phyloP scores from a whole-genome alignment of 2,113 vertebrate genomes.

The Toxotes jaculatrix region DNA sequence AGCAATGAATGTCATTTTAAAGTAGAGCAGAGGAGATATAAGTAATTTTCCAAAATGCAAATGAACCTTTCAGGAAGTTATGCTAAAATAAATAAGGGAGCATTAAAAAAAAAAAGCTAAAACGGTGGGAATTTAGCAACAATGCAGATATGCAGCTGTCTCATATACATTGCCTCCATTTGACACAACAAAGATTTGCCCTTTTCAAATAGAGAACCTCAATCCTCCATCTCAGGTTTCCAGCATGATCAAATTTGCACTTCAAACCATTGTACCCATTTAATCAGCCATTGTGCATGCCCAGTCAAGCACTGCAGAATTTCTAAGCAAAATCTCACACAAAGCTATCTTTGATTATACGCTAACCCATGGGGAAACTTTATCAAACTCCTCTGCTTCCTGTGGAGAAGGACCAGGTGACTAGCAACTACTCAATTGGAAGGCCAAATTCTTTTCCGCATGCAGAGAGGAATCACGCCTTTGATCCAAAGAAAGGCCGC shows the following conservation, averaged over 20 bases:
- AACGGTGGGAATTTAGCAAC: not conserved
- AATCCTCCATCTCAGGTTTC: slow-evolving; percentile 76
- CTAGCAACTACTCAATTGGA: slow-evolving; percentile 68
- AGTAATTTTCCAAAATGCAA: slow-evolving; percentile 8
- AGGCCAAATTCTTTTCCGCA: slow-evolving; percentile 70
- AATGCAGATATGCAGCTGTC: slow-evolving; percentile 17
- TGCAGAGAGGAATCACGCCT: slow-evolving; percentile 61
- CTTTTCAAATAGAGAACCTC: slow-evolving; percentile 83
- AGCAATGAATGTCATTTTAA: not conserved
- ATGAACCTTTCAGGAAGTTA: not conserved
- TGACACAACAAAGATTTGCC: slow-evolving; percentile 61
- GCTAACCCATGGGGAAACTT: slow-evolving; percentile 83
- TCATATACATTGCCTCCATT: slow-evolving; percentile 44
- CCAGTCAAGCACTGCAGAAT: slow-evolving; percentile 84
- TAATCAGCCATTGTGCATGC: slow-evolving; percentile 88
- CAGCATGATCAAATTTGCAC: slow-evolving; percentile 88
- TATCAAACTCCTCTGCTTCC: slow-evolving; percentile 79
- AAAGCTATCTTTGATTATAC: slow-evolving; percentile 88
- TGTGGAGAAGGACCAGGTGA: slow-evolving; percentile 84
- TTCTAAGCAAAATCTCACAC: slow-evolving; percentile 84
- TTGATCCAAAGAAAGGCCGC: slow-evolving; percentile 80
- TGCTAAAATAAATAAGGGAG: not conserved
- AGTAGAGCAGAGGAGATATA: not conserved
- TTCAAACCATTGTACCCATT: slow-evolving; percentile 86
- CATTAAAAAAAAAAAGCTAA: not conserved